These are phyloP conservation scores for Sakesphorus luctuosus DNA, from an alignment of 2,113 vertebrate genomes.

Conservation along the genomic window DNA sequence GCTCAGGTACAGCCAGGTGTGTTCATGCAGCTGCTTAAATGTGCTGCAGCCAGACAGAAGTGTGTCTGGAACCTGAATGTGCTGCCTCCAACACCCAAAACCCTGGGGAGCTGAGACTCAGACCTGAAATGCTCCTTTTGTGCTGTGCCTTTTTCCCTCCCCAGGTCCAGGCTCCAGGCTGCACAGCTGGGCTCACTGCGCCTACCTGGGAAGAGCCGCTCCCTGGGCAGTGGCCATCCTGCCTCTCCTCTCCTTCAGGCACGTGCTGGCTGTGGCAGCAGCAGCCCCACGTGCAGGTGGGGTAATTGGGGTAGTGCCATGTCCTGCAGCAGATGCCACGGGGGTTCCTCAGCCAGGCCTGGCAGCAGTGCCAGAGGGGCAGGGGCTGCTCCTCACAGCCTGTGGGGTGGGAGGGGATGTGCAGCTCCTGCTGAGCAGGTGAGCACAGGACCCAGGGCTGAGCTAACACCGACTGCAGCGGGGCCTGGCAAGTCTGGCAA, in stretches of 20 bases:
- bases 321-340: too few species aligned
- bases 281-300: neutral
- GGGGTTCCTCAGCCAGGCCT: too few species aligned
- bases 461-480: neutral
- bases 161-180: neutral
- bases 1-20: neutral
- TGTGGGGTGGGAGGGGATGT: neutral
- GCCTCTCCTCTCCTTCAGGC: neutral
- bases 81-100: neutral
- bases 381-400: neutral
- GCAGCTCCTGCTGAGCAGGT: neutral
- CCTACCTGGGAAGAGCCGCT: neutral
- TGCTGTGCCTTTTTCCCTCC: fast-evolving
- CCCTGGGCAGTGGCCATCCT: neutral
- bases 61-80: too few species aligned
- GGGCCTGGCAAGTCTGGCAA: neutral
- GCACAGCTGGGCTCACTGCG: neutral
- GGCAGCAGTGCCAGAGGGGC: neutral
- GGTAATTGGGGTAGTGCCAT: neutral
- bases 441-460: neutral
- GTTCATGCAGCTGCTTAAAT: fast-evolving
- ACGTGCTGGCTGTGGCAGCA: fast-evolving
- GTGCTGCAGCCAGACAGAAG: neutral
- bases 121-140: neutral
- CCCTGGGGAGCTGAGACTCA: neutral